phyloP scores from a whole-genome alignment of 2,113 vertebrate species.

The Cyprinodon tularosa region DNA sequence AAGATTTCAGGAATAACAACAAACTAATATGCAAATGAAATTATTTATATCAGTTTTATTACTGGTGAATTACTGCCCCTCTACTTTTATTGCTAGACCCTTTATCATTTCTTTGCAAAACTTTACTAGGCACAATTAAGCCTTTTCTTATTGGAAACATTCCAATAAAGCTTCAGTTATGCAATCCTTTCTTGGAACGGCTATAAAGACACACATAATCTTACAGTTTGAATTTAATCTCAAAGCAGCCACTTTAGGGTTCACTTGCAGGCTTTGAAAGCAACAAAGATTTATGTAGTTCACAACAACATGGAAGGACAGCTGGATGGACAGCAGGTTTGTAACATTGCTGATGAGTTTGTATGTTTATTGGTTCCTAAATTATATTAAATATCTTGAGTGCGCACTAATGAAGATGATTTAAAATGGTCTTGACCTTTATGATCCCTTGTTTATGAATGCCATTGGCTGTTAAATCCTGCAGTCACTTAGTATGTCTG shows the following conservation, averaged over 20 bases:
- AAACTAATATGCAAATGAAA: neutral
- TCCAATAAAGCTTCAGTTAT: slow-evolving; percentile 33
- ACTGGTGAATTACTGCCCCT: neutral
- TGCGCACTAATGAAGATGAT: neutral
- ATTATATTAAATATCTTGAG: neutral
- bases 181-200: slow-evolving; percentile 30
- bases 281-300: neutral
- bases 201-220: slow-evolving; percentile 37
- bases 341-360: neutral
- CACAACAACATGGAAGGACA: neutral
- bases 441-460: neutral
- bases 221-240: slow-evolving; percentile 22
- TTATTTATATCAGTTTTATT: neutral
- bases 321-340: neutral
- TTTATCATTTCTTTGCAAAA: neutral
- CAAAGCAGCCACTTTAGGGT: slow-evolving; percentile 14
- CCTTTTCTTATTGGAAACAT: slow-evolving; percentile 12
- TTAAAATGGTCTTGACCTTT: neutral
- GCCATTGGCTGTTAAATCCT: neutral
- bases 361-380: neutral
- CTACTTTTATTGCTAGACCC: slow-evolving; percentile 4
- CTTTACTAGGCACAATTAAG: slow-evolving; percentile 8
- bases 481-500: neutral
- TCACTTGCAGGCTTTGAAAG: slow-evolving; percentile 13
- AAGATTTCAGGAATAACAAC: neutral